phyloP scores from a whole-genome alignment of 2,113 vertebrate species.

The Tyrannus savana region DNA sequence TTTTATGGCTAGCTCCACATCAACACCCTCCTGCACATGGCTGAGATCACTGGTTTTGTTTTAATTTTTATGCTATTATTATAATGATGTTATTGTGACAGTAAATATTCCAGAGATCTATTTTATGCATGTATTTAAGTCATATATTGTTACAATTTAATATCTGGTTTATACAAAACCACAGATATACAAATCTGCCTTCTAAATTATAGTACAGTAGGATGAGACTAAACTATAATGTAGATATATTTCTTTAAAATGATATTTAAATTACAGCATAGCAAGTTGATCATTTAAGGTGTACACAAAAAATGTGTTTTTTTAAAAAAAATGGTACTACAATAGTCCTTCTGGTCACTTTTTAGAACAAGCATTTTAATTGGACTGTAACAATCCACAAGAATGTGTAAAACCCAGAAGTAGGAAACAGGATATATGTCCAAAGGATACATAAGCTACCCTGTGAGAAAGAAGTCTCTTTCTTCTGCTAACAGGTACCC shows the following conservation, averaged over 20 bases:
- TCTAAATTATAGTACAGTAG: background rate
- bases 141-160: background rate
- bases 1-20: background rate
- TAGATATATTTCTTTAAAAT: background rate
- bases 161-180: background rate
- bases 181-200: background rate
- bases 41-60: background rate
- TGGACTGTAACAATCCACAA: background rate
- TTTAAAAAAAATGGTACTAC: background rate
- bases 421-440: background rate
- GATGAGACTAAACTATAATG: background rate
- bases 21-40: background rate
- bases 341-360: background rate
- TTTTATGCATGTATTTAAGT: background rate
- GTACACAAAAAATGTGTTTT: background rate
- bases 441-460: background rate
- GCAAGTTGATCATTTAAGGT: background rate
- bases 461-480: background rate
- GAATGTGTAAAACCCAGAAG: background rate
- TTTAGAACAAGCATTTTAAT: background rate
- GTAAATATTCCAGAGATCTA: background rate
- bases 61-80: background rate
- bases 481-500: background rate
- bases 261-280: background rate
- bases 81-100: background rate